Base-by-base conservation (phyloP, 2,888 invertebrate species). In the Pyrochroa serraticornis region DNA sequence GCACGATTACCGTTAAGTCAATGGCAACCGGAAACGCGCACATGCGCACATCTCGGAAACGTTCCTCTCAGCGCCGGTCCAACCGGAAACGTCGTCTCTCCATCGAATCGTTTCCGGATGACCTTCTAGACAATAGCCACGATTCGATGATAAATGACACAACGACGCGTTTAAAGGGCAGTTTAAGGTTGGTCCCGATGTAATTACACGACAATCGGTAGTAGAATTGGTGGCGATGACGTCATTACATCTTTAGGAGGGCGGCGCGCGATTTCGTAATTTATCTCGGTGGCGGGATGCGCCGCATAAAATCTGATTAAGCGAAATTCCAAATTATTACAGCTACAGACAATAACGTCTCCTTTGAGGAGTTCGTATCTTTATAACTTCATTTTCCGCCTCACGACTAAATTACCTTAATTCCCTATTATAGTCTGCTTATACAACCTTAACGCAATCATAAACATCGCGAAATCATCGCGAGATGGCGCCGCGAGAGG, bases 361-460 rank as follows among this genome's bases (percentile, higher is more conserved):
- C 67, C 71, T 72, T 73, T 71, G 70, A 65, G 64, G 62, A 58
- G 64, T 65, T 64, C 57, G 71, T 69, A 72, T 74, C 73, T 75
- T 74, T 69, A 70, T 76, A 77, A 76, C 73, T 76, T 75, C 73
- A 73, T 77, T 76, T 76, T 72, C 71, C 67, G 69, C 74, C 63
- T 67, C 68, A 66, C 73, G 70, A 73, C 72, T 68, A 74, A 76
- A 76, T 77, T 75, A 75, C 73, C 71, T 71, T 74, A 75, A 74
- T 72, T 71, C 71, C 68, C 68, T 68, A 70, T 72, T 72, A 72
- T 68, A 68, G 72, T 68, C 71, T 74, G 72, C 75, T 75, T 73
- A 72, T 72, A 66, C 68, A 60, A 63, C 65, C 63, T 57, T 74
- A 73, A 75, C 75, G 71, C 65, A 75, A 75, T 74, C 74, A 73